A percentile compares a stretch with the other conserved stretches of the same genome.
Evolutionary conservation across 2,888 invertebrate species (phyloP).

Genomic region (Antitype chi): DNA sequence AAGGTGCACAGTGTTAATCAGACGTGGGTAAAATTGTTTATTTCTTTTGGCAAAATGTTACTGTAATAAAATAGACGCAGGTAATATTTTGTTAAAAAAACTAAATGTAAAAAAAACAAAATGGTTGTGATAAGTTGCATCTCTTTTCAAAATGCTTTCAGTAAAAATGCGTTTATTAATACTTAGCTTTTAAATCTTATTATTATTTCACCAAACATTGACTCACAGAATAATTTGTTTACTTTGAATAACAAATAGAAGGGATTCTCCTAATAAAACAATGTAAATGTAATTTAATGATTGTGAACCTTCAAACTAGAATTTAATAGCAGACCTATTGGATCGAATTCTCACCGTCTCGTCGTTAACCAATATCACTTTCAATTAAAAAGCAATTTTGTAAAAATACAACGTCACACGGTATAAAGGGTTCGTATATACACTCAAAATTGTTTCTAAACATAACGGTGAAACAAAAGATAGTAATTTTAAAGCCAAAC

Average conservation of each 20-base stretch:
- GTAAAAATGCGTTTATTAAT: slow-evolving; percentile 15
- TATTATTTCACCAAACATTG: not conserved
- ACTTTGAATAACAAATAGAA: slow-evolving; percentile 12
- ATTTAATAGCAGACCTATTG: slow-evolving; percentile 40
- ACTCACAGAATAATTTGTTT: not conserved
- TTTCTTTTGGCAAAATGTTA: not conserved
- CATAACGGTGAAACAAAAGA: slow-evolving; percentile 71
- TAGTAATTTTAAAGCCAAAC: slow-evolving; percentile 74
- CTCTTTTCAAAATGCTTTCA: not conserved
- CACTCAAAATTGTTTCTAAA: slow-evolving; percentile 57
- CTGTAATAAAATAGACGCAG: not conserved
- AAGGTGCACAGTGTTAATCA: not conserved
- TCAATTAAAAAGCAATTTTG: slow-evolving; percentile 68
- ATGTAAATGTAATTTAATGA: slow-evolving; percentile 38
- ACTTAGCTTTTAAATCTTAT: slow-evolving; percentile 32
- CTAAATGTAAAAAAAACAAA: not conserved
- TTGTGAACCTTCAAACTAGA: slow-evolving; percentile 52
- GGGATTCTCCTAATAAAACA: slow-evolving; percentile 23
- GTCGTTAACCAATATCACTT: slow-evolving; percentile 58
- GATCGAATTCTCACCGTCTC: slow-evolving; percentile 33
- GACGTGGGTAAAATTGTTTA: not conserved
- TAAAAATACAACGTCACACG: slow-evolving; percentile 59
- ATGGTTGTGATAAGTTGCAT: not conserved
- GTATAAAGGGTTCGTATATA: slow-evolving; percentile 54
- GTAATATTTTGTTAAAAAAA: no score